phyloP scores from a whole-genome alignment of 2,113 vertebrate genomes.

The Spilogale gracilis region DNA sequence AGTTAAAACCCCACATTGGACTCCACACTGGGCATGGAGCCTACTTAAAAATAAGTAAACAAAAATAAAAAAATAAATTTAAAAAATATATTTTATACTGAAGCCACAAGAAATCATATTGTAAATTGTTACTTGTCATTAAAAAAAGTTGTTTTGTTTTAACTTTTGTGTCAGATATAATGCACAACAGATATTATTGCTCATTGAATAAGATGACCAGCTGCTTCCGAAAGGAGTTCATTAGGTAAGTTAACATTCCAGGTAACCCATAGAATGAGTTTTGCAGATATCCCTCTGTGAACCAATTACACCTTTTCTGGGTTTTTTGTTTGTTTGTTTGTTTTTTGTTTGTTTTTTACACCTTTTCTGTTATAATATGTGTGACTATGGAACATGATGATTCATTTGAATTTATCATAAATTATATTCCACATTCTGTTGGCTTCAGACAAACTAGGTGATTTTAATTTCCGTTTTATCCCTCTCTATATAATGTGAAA shows the following conservation, averaged over 20 bases:
- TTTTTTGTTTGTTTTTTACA: not conserved
- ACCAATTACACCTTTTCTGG: not conserved
- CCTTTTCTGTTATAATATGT: not conserved
- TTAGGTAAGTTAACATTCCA: not conserved
- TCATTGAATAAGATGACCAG: not conserved
- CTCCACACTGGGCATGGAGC: not conserved
- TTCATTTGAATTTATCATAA: not conserved
- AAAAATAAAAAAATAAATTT: not conserved
- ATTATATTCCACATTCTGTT: not conserved
- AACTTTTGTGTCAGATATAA: not conserved
- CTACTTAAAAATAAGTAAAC: not conserved
- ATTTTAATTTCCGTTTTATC: conserved; percentile 45
- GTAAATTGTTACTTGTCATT: not conserved
- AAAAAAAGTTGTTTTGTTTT: not conserved
- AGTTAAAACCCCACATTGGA: not conserved
- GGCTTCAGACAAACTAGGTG: conserved; percentile 27
- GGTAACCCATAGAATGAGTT: not conserved
- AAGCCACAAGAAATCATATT: not conserved
- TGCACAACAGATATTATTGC: not conserved
- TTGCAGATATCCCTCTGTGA: not conserved
- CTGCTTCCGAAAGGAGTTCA: not conserved
- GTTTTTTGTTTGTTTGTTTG: too few species aligned
- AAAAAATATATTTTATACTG: not conserved
- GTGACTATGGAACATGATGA: not conserved
- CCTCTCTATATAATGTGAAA: conserved; percentile 36